Evolutionary conservation across 2,888 invertebrate genomes (phyloP).

Genomic region (Cantharis rufa): DNA sequence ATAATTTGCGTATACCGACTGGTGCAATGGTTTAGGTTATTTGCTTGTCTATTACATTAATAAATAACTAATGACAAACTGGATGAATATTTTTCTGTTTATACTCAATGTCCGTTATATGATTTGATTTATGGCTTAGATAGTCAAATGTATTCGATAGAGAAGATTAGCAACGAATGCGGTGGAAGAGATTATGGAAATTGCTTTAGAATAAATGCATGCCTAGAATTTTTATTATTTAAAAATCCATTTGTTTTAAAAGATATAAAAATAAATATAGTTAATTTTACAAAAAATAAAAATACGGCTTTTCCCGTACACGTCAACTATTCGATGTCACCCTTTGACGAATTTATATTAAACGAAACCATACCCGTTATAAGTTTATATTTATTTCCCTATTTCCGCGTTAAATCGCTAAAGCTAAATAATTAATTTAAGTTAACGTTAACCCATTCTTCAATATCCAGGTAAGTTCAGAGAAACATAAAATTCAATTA

Average conservation of each 20-base stretch:
- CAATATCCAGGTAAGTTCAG: background rate
- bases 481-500: background rate
- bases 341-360: background rate
- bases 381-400: background rate
- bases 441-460: background rate
- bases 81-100: constrained; percentile 27
- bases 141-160: constrained; percentile 31
- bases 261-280: background rate
- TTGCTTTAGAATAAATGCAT: constrained; percentile 30
- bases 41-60: constrained; percentile 1
- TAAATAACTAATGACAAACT: constrained; percentile 27
- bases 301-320: background rate
- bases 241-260: constrained; percentile 18
- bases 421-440: background rate
- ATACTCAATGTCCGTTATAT: constrained; percentile 22
- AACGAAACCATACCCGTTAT: background rate
- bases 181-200: constrained; percentile 32
- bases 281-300: background rate
- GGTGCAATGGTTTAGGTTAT: background rate
- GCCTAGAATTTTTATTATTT: constrained; percentile 29
- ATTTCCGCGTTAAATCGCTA: background rate
- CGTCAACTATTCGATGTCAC: background rate
- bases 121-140: constrained; percentile 30
- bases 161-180: constrained; percentile 31
- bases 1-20: background rate